Base-by-base conservation (phyloP, 2,888 invertebrate species). In the Pelosia muscerda region DNA sequence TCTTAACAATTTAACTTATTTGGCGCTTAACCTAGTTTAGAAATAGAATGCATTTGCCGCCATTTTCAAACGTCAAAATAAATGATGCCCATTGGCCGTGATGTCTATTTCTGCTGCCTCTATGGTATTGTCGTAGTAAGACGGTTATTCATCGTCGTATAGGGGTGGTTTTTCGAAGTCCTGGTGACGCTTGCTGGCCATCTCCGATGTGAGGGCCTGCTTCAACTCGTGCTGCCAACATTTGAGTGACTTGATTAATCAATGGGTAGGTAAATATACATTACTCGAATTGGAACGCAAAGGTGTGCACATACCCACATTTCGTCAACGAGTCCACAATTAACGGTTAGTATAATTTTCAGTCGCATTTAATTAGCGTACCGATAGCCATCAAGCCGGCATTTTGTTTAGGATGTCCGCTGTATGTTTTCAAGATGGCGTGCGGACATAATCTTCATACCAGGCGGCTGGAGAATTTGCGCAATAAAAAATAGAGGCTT, bases 201-300 rank as follows among this genome's bases (percentile, higher is more conserved):
- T 81, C 66, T 90, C 89, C 1, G 87, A 78, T 9, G 89, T 81
- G 81, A 94, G 81, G 0, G 90, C 87, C 65, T 91, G 87, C 74
- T 90, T 91, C 73, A 94, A 68, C 76, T 94, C 93, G 86, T 92
- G 92, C 94, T 94, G 86, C 68, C 78, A 84, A 86, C 75, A 88
- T 71, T 62, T 69, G 34, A 72, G 58, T 76, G 4, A 54, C 6
- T 22, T 55, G 15, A 22, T 55, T 23, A 55, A 15, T 54, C 13
- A 55, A 6, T 55, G 25, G 9, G 23, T 53, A n/a, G n/a, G n/a
- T n/a, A n/a, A n/a, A n/a, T n/a, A n/a, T n/a, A n/a, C n/a, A n/a
- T n/a, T n/a, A n/a, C n/a, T n/a, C n/a, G n/a, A n/a, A n/a, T n/a
- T n/a, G n/a, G n/a, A n/a, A n/a, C n/a, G n/a, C n/a, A n/a, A n/a